Base-by-base conservation (phyloP, 2,113 vertebrate species). In the Ia io region DNA sequence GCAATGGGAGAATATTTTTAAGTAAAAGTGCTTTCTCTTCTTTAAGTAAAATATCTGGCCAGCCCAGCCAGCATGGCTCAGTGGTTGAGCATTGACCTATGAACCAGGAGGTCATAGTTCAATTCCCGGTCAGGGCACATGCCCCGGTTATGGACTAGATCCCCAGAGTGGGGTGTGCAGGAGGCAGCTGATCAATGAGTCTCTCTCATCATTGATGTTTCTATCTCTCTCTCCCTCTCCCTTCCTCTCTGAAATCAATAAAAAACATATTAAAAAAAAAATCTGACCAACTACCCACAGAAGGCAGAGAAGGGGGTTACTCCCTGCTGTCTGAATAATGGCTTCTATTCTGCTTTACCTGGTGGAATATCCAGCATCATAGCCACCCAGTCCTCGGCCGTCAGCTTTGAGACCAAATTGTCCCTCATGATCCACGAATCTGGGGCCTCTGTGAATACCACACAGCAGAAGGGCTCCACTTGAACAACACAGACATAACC, bases 401-500 rank as follows among this genome's bases (percentile, higher is more conserved):
- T 88, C 91, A 97, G 74, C 37, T 78, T 96, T n/a, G 88, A 9
- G 0, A 96, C 85, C 14, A 2, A 13, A 9, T 53, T 47, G 18
- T n/a, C 30, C 37, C 2, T 71, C 65, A 97, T 67, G 42, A 96
- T 65, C 97, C 97, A 97, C 40, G 97, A 98, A 3, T 97, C 87
- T 0, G 97, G 96, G 17, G 49, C 74, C 32, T 65, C 95, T 1
- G 42, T 13, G 6, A 98, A 97, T 53, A 96, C 93, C 5, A 88
- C 56, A 16, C 97, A 98, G 70, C 97, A 98, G 53, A 96, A 95
- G 0, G 3, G 70, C 49, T 97, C 79, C 11, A 97, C 82, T 32
- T 4, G 5, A 37, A 96, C 35, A 14, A 86, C 87, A 0, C 94
- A 89, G 13, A 95, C n/a, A 0, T 78, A 96, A 37, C 97, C 94